Evolutionary conservation across 2,113 vertebrate species (phyloP), one percentile per base, ranked within the genome.

Genomic region (Indicator maculatus): DNA sequence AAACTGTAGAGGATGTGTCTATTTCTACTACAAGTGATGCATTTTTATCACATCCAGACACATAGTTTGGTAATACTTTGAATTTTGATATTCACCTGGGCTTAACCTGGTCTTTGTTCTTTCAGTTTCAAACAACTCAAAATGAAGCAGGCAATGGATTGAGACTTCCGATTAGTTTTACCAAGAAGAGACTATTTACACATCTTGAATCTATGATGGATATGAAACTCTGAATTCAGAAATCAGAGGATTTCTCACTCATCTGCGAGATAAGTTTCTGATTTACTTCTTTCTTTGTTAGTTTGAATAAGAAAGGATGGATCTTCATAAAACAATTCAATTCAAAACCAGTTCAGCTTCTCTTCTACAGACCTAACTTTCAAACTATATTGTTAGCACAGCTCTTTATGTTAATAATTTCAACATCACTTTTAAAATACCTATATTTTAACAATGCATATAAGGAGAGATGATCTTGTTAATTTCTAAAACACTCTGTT

Each of bases 71-170:
- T 23, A 93, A 53, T 19, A 14, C 71, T 82, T 76, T 41, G 11
- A 30, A 69, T 75, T 94, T 66, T 83, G 6, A 71, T 95, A 44
- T 89, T 81, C 41, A 74, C 3, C 12, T 80, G 56, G 53, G 41
- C 38, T 94, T 94, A 93, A 89, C 78, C 78, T 83, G 56, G 47
- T 15, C 56, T 83, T 82, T 72, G 27, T 84, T 89, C 41, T 82
- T 60, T 70, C 3, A 16, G 2, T 21, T 61, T 75, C 30, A 59
- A 76, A 39, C 13, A 72, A 33, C 15, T 86, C 14, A 90, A 63
- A 91, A 60, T 55, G 8, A 5, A 58, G 28, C 63, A 72, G 10
- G 14, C 8, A 85, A 61, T 50, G 4, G 9, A n/a, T 55, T 61
- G 13, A 72, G 26, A n/a, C 19, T 63, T 63, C 21, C 71, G 19